phyloP scores from a whole-genome alignment of 30 jellyfish, hydroid and myxozoan genomes.

The Cassiopea xamachana region DNA sequence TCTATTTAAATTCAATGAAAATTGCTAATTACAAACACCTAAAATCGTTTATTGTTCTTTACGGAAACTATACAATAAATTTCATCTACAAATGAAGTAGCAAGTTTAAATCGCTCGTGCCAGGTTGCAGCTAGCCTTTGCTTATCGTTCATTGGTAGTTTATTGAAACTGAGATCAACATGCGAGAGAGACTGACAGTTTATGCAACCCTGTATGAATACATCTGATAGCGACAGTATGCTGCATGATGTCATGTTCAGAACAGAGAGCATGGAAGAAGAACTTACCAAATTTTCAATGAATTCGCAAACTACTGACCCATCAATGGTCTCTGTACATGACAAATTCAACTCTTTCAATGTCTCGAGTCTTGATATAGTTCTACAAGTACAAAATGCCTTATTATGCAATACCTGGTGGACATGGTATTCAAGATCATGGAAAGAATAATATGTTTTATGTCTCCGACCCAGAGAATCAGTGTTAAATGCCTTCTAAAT shows the following conservation, averaged over 20 bases:
- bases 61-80: slow-evolving; percentile 5
- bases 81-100: background rate
- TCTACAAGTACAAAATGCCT: background rate
- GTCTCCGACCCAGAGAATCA: no score
- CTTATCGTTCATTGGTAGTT: slow-evolving; percentile 1
- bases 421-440: background rate
- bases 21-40: no score
- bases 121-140: slow-evolving; percentile 40
- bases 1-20: background rate
- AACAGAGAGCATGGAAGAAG: slow-evolving; percentile 15
- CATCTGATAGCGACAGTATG: slow-evolving; percentile 33
- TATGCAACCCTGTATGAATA: slow-evolving; percentile 1
- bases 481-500: no score
- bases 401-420: background rate
- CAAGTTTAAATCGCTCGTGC: slow-evolving; percentile 6
- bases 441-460: no score
- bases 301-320: slow-evolving; percentile 9
- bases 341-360: slow-evolving; percentile 28
- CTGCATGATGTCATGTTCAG: slow-evolving; percentile 61
- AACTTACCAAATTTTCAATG: slow-evolving; percentile 19
- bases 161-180: slow-evolving; percentile 69
- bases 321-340: slow-evolving; percentile 34
- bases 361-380: slow-evolving; percentile 2
- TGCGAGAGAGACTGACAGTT: slow-evolving; percentile 9
- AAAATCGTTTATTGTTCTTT: background rate